Base-by-base conservation (phyloP, 2,113 vertebrate species). In the Oncorhynchus kisutch region DNA sequence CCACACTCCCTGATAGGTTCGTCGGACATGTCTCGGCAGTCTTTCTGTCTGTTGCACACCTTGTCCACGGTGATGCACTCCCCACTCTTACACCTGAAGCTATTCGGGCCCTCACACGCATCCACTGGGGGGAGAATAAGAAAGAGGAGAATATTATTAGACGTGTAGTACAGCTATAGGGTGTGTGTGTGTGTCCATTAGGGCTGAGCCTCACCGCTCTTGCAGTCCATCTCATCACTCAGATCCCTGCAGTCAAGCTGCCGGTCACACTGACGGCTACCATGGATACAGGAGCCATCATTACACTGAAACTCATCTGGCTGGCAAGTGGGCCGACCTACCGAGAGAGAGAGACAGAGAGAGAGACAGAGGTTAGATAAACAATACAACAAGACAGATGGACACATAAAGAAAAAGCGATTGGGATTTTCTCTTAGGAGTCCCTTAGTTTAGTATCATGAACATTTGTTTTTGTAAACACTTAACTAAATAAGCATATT, bases 21-120 rank as follows among this genome's bases (percentile, higher is more conserved):
- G 8, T 98, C 96, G 0, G 95, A 96, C 86, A 81, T 84, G 76
- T 98, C 96, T 0, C 39, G 82, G 86, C 96, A 97, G 90, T 98
- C 94, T 14, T 67, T 74, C 20, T 48, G 4, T 0, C 39, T 67
- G 86, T 98, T 27, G 79, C 96, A 98, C 76, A 97, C 94, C 64
- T 91, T 93, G 25, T 93, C 91, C 84, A 89, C 70, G 45, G 85
- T 70, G 89, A 98, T 94, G 71, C 96, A 98, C 75, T 96, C 94
- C 0, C 95, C 95, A 0, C 89, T 96, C 49, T 22, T 54, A 81
- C 96, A 98, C 70, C 90, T 90, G 84, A 97, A 98, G 70, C 85
- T 84, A 77, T 73, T 29, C 0, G 93, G 91, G 0, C 92, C 94
- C 4, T 94, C 89, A 0, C 96, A 97, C 18, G 29, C 64, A 0